These are phyloP conservation scores for Crossocerus cetratus DNA, from an alignment of 2,888 invertebrate genomes.

Conservation along the genomic window DNA sequence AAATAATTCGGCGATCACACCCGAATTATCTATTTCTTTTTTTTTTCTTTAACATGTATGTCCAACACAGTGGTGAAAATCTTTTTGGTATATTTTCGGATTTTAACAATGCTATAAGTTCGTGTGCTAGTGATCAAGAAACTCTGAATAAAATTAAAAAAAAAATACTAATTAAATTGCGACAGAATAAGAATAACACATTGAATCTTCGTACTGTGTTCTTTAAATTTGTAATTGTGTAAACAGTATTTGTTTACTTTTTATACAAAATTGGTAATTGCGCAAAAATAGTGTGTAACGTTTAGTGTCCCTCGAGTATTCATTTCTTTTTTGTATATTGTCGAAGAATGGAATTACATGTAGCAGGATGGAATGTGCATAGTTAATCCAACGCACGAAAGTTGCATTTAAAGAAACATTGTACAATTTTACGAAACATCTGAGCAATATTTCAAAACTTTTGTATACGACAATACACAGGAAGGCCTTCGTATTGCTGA, in stretches of 20 bases:
- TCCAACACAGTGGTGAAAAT: conserved; percentile 48
- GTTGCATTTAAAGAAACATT: conserved; percentile 55
- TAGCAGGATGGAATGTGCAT: conserved; percentile 33
- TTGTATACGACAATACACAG: conserved; percentile 56
- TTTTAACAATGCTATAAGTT: conserved; percentile 56
- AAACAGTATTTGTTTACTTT: conserved; percentile 40
- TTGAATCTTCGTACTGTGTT: conserved; percentile 49
- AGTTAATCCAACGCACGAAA: conserved; percentile 37
- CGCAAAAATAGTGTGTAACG: conserved; percentile 51
- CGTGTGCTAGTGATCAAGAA: conserved; percentile 47
- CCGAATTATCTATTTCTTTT: conserved; percentile 42
- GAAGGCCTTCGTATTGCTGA: conserved; percentile 54
- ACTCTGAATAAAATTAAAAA: conserved; percentile 55
- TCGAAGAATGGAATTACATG: conserved; percentile 39
- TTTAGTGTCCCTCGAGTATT: conserved; percentile 49
- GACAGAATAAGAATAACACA: conserved; percentile 39
- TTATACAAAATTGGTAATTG: conserved; percentile 49
- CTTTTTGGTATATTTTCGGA: conserved; percentile 55
- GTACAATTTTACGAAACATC: conserved; percentile 23
- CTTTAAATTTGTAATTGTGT: conserved; percentile 43
- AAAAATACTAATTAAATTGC: conserved; percentile 48
- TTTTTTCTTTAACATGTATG: conserved; percentile 45
- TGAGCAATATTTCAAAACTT: conserved; percentile 50
- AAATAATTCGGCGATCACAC: conserved; percentile 37
- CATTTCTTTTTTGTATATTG: conserved; percentile 54